A percentile compares a stretch with the other conserved stretches of the same genome.
These are phyloP conservation scores for Junonia oenone DNA, from an alignment of 2,888 invertebrate genomes.

Conservation along the genomic window DNA sequence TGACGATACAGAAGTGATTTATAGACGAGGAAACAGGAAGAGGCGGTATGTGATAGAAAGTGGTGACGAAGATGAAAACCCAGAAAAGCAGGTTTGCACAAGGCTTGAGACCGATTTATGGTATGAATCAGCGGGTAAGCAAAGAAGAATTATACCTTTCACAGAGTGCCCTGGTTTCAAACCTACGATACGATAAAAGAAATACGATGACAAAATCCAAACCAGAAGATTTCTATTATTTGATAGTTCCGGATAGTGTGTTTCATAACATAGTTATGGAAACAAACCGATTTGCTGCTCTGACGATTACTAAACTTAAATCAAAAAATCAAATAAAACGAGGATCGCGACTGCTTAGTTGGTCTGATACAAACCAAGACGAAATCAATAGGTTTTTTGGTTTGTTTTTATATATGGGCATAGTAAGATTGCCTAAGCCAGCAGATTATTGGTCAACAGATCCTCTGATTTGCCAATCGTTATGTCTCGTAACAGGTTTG, in stretches of 20 bases:
- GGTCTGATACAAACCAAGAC: slow-evolving; percentile 27
- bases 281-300: slow-evolving; percentile 27
- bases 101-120: slow-evolving; percentile 23
- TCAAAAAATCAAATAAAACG: slow-evolving; percentile 21
- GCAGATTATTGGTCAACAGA: slow-evolving; percentile 19
- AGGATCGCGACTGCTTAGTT: slow-evolving; percentile 23
- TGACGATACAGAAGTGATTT: slow-evolving; percentile 23
- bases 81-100: slow-evolving; percentile 15
- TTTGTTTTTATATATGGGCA: slow-evolving; percentile 29
- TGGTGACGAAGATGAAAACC: slow-evolving; percentile 15
- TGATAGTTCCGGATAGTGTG: slow-evolving; percentile 30
- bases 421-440: slow-evolving; percentile 28
- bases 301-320: slow-evolving; percentile 16
- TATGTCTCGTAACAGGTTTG: slow-evolving; percentile 16
- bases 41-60: slow-evolving; percentile 16
- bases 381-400: slow-evolving; percentile 29
- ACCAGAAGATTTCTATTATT: slow-evolving; percentile 30
- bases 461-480: slow-evolving; percentile 14
- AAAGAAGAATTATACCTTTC: slow-evolving; percentile 32
- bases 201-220: slow-evolving; percentile 25
- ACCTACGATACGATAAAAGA: slow-evolving; percentile 28
- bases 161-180: slow-evolving; percentile 32
- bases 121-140: slow-evolving; percentile 32
- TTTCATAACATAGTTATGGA: slow-evolving; percentile 29
- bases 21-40: slow-evolving; percentile 13